Evolutionary conservation across 2,888 invertebrate species (phyloP).

Genomic region (Thysanoteuthis rhombus): DNA sequence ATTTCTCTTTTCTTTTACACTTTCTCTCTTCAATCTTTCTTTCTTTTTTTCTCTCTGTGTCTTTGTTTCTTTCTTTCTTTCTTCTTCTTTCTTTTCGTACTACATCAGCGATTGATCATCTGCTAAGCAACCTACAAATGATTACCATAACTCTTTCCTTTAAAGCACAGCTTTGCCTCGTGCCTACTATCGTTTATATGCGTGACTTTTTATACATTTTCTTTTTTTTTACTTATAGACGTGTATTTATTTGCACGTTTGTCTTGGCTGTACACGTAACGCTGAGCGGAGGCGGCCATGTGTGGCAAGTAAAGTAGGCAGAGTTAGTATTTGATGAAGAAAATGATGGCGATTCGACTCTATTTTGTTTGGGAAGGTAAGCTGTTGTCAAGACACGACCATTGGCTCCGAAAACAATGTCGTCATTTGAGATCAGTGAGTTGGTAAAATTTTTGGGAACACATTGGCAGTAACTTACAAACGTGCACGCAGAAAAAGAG

Average conservation of each 20-base stretch:
- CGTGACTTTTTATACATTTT: not conserved
- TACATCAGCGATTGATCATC: not conserved
- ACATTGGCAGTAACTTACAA: not conserved
- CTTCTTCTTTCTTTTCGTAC: not conserved
- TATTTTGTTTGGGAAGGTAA: slow-evolving; percentile 12
- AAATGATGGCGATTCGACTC: not conserved
- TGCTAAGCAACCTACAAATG: not conserved
- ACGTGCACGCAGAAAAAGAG: not conserved
- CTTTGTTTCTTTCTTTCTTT: not conserved
- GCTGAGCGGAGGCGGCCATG: not conserved
- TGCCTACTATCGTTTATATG: too few species aligned
- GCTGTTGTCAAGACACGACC: not conserved
- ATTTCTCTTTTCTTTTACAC: not conserved
- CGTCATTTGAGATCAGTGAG: not conserved
- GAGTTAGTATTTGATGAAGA: not conserved
- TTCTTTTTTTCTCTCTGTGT: not conserved
- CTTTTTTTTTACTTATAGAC: not conserved
- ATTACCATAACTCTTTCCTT: not conserved
- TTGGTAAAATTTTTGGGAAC: not conserved
- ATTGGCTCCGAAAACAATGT: not conserved
- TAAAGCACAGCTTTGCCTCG: not conserved
- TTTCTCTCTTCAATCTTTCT: not conserved
- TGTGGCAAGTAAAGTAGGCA: not conserved
- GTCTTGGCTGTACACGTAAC: not conserved
- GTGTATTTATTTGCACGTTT: not conserved